Evolutionary conservation across 2,797 vertebrate species (phyloP), one percentile per base, ranked within the genome.

Genomic region (Sebastes miniatus): DNA sequence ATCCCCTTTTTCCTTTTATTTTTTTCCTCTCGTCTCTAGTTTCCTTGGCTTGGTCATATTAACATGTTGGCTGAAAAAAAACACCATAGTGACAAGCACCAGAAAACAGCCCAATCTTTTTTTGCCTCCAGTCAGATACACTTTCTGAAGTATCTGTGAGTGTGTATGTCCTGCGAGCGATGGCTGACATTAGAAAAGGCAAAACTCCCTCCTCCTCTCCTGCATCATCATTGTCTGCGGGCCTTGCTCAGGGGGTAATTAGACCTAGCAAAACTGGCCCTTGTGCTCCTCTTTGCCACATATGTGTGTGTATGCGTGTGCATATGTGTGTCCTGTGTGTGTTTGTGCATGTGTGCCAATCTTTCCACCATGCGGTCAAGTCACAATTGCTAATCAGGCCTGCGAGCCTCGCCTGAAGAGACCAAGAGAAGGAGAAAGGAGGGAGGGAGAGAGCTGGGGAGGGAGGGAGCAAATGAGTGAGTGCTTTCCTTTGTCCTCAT

Each of bases 401-500:
- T 88, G 73, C 65, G 10, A 91, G 91, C 84, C 80, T 89, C 70
- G 87, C 92, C 91, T 87, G 83, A 80, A 87, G 93, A 91, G 86
- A 85, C 83, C 65, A 82, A 77, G 91, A 80, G 69, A 86, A 72
- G 66, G 82, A 68, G 70, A 76, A 63, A 65, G 56, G 70, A 59
- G 69, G 71, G 80, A 77, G 74, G 59, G 43, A 20, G 62, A 56
- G 76, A 67, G 32, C 29, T 68, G 39, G 73, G 63, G 47, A 74
- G 77, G 76, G 85, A 83, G 79, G 67, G 78, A 73, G 89, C 58
- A 87, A 89, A 88, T 85, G 89, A 92, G 91, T 89, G 90, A 95
- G 93, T 92, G 92, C 91, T 93, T 94, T 94, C 72, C 79, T 93
- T 93, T 93, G 93, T 95, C 91, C 91, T 93, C 91, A 91, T 92